Percentiles rank a stretch among this genome's conserved stretches.
Conservation (phyloP, 2,888 invertebrate species). For the Congeria kusceri region DNA sequence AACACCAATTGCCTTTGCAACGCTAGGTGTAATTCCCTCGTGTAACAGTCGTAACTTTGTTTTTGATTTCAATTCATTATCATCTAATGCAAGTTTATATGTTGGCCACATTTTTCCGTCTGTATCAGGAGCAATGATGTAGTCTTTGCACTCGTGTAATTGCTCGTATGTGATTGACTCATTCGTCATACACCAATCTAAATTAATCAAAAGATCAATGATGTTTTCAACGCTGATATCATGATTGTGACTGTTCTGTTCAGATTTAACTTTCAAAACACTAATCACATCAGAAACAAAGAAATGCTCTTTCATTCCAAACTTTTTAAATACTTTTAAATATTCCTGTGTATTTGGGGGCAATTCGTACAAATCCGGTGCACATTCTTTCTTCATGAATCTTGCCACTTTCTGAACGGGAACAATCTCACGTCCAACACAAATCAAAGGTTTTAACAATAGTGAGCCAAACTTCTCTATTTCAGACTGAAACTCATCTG, state of each 20-base stretch:
- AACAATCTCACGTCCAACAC: slow-evolving; percentile 30
- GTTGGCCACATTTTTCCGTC: slow-evolving; percentile 63
- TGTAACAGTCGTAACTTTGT: slow-evolving; percentile 60
- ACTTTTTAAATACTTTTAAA: slow-evolving; percentile 10
- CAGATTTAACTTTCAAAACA: slow-evolving; percentile 16
- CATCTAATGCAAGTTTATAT: slow-evolving; percentile 72
- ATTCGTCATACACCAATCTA: slow-evolving; percentile 16
- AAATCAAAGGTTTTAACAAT: slow-evolving; percentile 16
- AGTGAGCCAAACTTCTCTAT: too few species aligned
- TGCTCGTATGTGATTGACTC: slow-evolving; percentile 4
- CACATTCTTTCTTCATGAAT: slow-evolving; percentile 20
- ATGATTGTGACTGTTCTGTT: slow-evolving; percentile 4
- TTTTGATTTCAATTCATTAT: slow-evolving; percentile 66
- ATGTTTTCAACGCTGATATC: slow-evolving; percentile 39
- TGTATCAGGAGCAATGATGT: slow-evolving; percentile 69
- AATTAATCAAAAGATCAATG: slow-evolving; percentile 36
- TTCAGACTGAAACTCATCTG: too few species aligned
- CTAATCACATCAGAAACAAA: slow-evolving; percentile 17
- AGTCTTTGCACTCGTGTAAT: slow-evolving; percentile 28
- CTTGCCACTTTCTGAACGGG: slow-evolving; percentile 31
- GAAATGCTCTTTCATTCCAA: slow-evolving; percentile 48
- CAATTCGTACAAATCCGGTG: slow-evolving; percentile 37
- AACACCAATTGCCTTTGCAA: slow-evolving; percentile 73
- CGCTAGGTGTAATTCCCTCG: slow-evolving; percentile 62
- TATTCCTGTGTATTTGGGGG: slow-evolving; percentile 15